Conservation (phyloP, 2,797 vertebrate species). For the Steatocranus sp. region DNA sequence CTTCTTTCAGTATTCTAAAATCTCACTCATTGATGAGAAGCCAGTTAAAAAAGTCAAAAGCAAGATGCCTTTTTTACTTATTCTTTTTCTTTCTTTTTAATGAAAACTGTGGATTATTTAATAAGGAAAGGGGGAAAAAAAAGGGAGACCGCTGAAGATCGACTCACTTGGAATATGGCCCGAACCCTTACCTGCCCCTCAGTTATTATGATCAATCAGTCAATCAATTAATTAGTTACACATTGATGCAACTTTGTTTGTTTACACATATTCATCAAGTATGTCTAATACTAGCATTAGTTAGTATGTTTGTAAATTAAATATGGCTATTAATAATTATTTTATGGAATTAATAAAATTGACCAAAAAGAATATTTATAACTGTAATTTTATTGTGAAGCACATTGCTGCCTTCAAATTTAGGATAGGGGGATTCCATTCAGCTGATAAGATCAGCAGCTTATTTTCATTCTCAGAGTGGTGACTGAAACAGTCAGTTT, state of each 20-base stretch:
- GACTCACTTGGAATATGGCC: not conserved
- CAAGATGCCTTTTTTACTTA: not conserved
- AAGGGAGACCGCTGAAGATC: not conserved
- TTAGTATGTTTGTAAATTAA: not conserved
- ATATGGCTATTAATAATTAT: not conserved
- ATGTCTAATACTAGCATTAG: not conserved
- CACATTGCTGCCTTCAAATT: not conserved
- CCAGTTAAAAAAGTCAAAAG: not conserved
- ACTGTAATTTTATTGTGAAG: not conserved
- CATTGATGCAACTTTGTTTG: not conserved
- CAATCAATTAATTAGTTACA: not conserved
- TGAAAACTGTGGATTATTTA: constrained; percentile 8
- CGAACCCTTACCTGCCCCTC: not conserved
- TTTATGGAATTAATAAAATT: not conserved
- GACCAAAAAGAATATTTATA: not conserved
- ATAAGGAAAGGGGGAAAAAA: not conserved
- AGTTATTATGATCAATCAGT: not conserved
- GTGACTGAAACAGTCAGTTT: not conserved
- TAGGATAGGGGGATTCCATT: not conserved
- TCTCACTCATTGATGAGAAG: not conserved
- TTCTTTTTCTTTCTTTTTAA: not conserved
- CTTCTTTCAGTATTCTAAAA: not conserved
- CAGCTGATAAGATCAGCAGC: not conserved
- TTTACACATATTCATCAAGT: not conserved
- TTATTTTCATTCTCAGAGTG: not conserved